These are phyloP conservation scores for Ctena decussata DNA, from an alignment of 2,888 invertebrate species.

Conservation along the genomic window DNA sequence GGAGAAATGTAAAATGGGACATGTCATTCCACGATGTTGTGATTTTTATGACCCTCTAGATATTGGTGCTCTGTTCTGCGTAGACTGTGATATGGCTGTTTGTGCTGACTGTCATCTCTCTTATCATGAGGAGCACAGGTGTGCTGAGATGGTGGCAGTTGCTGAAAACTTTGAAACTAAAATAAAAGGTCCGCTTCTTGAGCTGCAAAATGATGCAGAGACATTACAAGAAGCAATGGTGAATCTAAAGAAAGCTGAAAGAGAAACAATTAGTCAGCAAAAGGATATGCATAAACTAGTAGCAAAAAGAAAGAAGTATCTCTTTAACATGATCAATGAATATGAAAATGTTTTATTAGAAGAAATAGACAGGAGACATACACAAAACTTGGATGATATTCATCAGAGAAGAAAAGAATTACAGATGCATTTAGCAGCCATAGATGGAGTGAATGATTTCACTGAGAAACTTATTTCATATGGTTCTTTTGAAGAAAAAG, in stretches of 20 bases:
- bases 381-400: constrained; percentile 71
- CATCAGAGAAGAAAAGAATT: constrained; percentile 67
- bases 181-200: constrained; percentile 73
- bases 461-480: constrained; percentile 79
- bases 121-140: constrained; percentile 75
- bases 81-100: constrained; percentile 78
- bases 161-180: constrained; percentile 80
- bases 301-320: constrained; percentile 71
- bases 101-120: constrained; percentile 78
- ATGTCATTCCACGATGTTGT: constrained; percentile 75
- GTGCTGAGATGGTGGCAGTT: constrained; percentile 79
- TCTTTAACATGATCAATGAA: constrained; percentile 75
- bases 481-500: constrained; percentile 82
- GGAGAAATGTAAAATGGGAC: constrained; percentile 47
- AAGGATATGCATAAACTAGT: constrained; percentile 68
- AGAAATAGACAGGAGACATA: constrained; percentile 74
- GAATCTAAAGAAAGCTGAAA: constrained; percentile 68
- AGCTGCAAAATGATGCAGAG: constrained; percentile 70
- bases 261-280: constrained; percentile 65
- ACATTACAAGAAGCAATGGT: constrained; percentile 66
- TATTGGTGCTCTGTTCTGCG: constrained; percentile 78
- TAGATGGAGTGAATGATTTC: constrained; percentile 78
- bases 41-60: constrained; percentile 78
- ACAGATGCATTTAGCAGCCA: constrained; percentile 76
- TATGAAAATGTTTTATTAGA: constrained; percentile 77